Evolutionary conservation across 2,113 vertebrate genomes (phyloP), one percentile per base, ranked within the genome.

Genomic region (Chionodraco myersi): DNA sequence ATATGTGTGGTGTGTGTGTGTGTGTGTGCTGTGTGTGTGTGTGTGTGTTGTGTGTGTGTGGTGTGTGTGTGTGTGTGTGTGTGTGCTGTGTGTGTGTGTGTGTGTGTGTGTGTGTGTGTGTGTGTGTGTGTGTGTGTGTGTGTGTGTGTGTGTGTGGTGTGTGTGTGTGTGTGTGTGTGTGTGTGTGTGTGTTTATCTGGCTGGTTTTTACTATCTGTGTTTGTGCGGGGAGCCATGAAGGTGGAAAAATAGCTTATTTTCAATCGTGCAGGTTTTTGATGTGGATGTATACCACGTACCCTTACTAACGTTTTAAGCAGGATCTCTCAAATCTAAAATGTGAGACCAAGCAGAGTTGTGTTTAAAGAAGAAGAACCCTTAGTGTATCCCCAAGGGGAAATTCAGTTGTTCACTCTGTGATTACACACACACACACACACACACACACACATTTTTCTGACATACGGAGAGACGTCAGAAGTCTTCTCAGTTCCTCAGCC

Each of bases 221-320:
- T 77, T 88, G 89, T 75, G 84, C 57, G 13, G n/a, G 47, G 59
- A 65, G 44, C 56, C 74, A 71, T 73, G 76, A 88, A 72, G 63
- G 83, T 84, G 69, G 75, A 70, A 88, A 87, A 75, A 21, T 77
- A 81, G 68, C 56, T 80, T 9, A 79, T 91, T 87, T 87, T 66
- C 64, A 56, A 34, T 57, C 47, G 51, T 16, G 70, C 54, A n/a
- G 51, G 34, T 60, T 79, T 82, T 54, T 61, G 53, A 81, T 70
- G 73, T 61, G 53, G 58, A 59, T 58, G 5, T 9, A 74, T 36
- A 36, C 36, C 30, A n/a, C 10, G 49, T 51, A 51, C 11, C 26
- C 47, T 36, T 21, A 49, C 18, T 18, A 59, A 45, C 70, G 23
- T 15, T 16, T 18, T 4, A 2, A 15, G 49, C 8, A n/a, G 52